Evolutionary conservation across 1,140 invertebrate genomes (phyloP).

Genomic region (Hyphantria cunea): DNA sequence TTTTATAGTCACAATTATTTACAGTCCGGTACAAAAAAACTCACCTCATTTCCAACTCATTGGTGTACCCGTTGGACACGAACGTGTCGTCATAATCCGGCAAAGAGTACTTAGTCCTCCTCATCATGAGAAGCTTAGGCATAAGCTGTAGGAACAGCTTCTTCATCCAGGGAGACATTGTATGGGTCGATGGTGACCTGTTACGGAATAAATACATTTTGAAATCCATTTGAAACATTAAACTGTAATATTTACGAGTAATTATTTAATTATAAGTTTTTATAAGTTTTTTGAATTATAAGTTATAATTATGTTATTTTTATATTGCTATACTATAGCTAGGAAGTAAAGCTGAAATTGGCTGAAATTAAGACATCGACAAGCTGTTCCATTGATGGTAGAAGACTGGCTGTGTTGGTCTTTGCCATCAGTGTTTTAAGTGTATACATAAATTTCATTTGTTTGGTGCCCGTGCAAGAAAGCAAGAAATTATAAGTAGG

Average conservation of each 20-base stretch:
- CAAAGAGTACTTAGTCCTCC: slow-evolving; percentile 91
- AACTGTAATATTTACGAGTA: background rate
- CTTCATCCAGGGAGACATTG: slow-evolving; percentile 95
- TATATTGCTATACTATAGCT: background rate
- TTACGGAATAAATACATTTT: slow-evolving; percentile 6
- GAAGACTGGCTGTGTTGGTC: too few relatives aligned
- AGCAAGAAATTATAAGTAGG: too few relatives aligned
- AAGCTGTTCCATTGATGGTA: too few relatives aligned
- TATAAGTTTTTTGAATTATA: too few relatives aligned
- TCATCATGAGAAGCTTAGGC: slow-evolving; percentile 94
- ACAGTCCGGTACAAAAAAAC: slow-evolving; percentile 1
- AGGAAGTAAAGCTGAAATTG: background rate
- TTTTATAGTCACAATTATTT: too few relatives aligned
- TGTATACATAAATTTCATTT: too few relatives aligned
- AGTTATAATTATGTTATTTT: background rate
- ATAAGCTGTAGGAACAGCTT: slow-evolving; percentile 94
- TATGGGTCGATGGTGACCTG: slow-evolving; percentile 97
- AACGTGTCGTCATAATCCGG: slow-evolving; percentile 91
- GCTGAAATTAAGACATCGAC: too few relatives aligned
- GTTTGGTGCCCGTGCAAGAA: too few relatives aligned
- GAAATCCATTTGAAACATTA: background rate
- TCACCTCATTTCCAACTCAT: slow-evolving; percentile 90
- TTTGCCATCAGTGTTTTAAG: too few relatives aligned
- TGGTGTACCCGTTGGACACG: slow-evolving; percentile 88
- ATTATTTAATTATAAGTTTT: too few relatives aligned